Base-by-base conservation (phyloP, 2,797 vertebrate genomes). In the Parambassis ranga region DNA sequence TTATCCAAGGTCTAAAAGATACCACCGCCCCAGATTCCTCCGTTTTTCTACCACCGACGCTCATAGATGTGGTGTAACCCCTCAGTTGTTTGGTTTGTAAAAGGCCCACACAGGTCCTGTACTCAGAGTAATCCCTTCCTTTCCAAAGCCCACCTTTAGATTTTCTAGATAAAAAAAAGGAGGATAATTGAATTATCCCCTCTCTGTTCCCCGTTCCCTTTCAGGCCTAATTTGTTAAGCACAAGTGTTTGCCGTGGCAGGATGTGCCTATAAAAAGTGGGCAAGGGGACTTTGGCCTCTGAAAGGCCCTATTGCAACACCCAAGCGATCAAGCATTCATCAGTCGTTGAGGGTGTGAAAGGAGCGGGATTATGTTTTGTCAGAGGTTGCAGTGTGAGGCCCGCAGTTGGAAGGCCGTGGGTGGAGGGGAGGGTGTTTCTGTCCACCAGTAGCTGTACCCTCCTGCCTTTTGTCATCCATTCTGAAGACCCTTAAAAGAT, bases 161-260 rank as follows among this genome's bases (percentile, higher is more conserved):
- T 83, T 88, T 75, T 60, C 55, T 48, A 46, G 53, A 81, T 80
- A 55, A 80, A 82, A 80, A 82, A 77, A 72, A 92, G 87, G 85
- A 88, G 92, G 90, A 90, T 95, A 94, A 95, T 95, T 95, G 92
- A 95, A 95, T 95, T 95, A 95, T 95, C 93, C 94, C 92, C 71
- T 90, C 70, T 83, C 71, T 83, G 70, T 84, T 82, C 77, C 55
- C 63, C 71, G 41, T 71, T 52, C 52, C 61, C 66, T 75, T 95
- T 94, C 94, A 94, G 91, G 90, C 33, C 93, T 93, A 93, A 94
- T 96, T 95, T 95, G 93, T 94, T 94, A 93, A 92, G 92, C 93
- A 94, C 91, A 94, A 95, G 94, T 94, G 93, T 95, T 94, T 94
- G 92, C 90, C 77, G 52, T 92, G 92, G 92, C 93, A 95, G 93